Base-by-base conservation (phyloP, 2,113 vertebrate species). In the Macrotus californicus region DNA sequence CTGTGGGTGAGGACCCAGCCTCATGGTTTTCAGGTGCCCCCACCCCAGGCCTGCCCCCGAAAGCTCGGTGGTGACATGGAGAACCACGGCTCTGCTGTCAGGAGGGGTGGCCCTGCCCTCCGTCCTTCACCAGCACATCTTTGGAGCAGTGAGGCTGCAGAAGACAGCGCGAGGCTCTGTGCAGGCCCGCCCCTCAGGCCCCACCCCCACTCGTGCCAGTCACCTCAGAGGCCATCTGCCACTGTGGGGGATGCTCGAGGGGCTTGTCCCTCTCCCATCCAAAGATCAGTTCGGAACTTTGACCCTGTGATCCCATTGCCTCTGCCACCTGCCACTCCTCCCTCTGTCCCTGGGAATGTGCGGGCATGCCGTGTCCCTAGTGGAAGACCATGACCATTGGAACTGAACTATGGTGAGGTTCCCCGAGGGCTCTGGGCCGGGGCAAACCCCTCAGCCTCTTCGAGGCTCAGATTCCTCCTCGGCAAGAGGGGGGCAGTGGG, bases 81-180 rank as follows among this genome's bases (percentile, higher is more conserved):
- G n/a, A 19, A 52, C 19, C 4, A 9, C 34, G 5, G 26, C 24
- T 72, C 54, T 56, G 0, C 73, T 46, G 34, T 22, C 26, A 15
- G 4, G 10, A 43, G 0, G 6, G 12, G 11, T 4, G 24, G 16
- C 0, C n/a, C 7, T 0, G 10, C 6, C 22, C 59, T 18, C 21
- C 0, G 15, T 6, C 34, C 19, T 41, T 69, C 16, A 3, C 43
- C 14, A 4, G 22, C 34, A 9, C 2, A 0, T 34, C 18, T 54
- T 54, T 70, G 69, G 34, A 70, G 64, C 48, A 7, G 16, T 4
- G 18, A 31, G 72, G 8, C 14, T 16, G 10, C 46, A 22, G 6
- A 41, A 75, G 77, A n/a, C n/a, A 1, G 2, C 0, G 26, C 6
- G 72, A 72, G 59, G 75, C 29, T 21, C 59, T 24, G 0, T 10